Evolutionary conservation across 2,888 invertebrate genomes (phyloP).

Genomic region (Biston stratarius): DNA sequence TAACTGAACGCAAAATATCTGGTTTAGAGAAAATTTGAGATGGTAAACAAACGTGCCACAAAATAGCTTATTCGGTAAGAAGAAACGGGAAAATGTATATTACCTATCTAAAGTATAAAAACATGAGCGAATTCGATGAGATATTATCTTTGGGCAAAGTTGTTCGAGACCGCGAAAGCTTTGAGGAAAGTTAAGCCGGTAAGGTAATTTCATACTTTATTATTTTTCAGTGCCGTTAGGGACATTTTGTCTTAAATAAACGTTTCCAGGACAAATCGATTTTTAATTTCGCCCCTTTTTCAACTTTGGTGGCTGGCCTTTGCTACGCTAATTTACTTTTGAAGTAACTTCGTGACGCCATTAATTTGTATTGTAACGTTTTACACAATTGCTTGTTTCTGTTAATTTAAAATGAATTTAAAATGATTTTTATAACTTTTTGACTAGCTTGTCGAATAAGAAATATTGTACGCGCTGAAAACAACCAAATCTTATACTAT

Average conservation of each 20-base stretch:
- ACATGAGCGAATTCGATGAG: conserved; percentile 45
- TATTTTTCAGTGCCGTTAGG: conserved; percentile 65
- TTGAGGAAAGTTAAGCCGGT: conserved; percentile 64
- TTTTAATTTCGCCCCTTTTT: conserved; percentile 52
- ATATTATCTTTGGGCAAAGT: conserved; percentile 62
- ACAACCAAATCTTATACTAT: too few relatives aligned
- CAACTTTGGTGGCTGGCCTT: conserved; percentile 34
- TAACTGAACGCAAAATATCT: conserved; percentile 21
- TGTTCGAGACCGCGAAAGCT: conserved; percentile 52
- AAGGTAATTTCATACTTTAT: conserved; percentile 71
- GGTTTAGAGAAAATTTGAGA: conserved; percentile 19
- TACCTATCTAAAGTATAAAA: conserved; percentile 37
- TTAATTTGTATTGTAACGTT: conserved; percentile 27
- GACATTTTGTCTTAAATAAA: conserved; percentile 64
- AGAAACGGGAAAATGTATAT: conserved; percentile 44
- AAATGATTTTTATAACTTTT: not conserved
- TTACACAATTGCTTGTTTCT: conserved; percentile 24
- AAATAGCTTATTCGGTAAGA: conserved; percentile 48
- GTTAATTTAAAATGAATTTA: conserved; percentile 6
- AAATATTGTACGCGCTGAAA: not conserved
- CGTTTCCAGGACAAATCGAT: conserved; percentile 60
- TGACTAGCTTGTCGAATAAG: not conserved
- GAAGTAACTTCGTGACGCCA: conserved; percentile 33
- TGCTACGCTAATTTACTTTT: conserved; percentile 39
- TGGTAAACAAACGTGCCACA: conserved; percentile 36